Conservation (phyloP, 2,797 vertebrate genomes). For the Dicrostonyx torquatus region DNA sequence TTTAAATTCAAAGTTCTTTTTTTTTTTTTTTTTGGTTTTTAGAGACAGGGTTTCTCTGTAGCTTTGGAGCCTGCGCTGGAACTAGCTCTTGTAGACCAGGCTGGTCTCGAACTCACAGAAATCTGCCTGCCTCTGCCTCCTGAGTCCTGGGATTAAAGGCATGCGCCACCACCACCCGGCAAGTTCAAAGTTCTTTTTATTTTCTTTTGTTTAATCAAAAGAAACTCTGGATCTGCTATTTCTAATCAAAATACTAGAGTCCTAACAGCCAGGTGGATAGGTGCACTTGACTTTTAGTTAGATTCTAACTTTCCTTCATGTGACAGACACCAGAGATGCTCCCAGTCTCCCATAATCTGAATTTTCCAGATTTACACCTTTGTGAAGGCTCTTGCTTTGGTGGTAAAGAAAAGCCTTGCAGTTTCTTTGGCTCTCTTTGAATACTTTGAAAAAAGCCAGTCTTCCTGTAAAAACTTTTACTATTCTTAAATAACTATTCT, state of each 20-base stretch:
- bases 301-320: conserved; percentile 23
- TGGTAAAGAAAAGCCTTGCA: conserved; percentile 13
- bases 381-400: background rate
- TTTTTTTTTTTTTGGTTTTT: conserved; percentile 32
- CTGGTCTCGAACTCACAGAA: too few relatives aligned
- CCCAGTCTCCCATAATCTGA: background rate
- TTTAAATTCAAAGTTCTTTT: conserved; percentile 61
- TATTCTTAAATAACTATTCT: background rate
- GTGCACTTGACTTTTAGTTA: conserved; percentile 28
- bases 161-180: too few relatives aligned
- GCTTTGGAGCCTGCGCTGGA: too few relatives aligned
- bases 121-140: too few relatives aligned
- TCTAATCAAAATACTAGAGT: conserved; percentile 49
- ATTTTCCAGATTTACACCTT: background rate
- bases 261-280: background rate
- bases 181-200: conserved; percentile 63
- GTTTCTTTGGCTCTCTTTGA: conserved; percentile 21
- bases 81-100: too few relatives aligned
- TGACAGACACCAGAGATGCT: background rate
- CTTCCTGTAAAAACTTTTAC: background rate
- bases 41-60: too few relatives aligned
- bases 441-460: background rate
- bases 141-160: too few relatives aligned
- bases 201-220: conserved; percentile 57
- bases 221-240: conserved; percentile 27